Base-by-base conservation (phyloP, 2,797 vertebrate species). In the Phrynocephalus forsythii region DNA sequence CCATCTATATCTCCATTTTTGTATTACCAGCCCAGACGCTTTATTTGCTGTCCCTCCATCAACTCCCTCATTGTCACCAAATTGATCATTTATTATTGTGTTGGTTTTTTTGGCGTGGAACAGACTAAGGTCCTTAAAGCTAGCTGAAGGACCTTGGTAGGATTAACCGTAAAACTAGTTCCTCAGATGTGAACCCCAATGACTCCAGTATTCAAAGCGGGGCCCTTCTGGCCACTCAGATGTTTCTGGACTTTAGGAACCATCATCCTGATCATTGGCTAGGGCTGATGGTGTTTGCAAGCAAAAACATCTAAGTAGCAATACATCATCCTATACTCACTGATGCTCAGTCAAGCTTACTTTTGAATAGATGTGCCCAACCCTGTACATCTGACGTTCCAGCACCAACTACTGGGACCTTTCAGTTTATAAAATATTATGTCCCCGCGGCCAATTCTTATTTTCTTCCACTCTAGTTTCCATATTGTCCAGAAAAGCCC, bases 101-200 rank as follows among this genome's bases (percentile, higher is more conserved):
- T 92, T 92, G 89, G 86, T 82, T 44, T 44, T 92, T 92, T 93
- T 68, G 48, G n/a, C 20, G 0, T 85, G 83, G 78, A 89, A 4
- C 38, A 11, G 11, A 18, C 9, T 66, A 18, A 71, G 63, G 22
- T 3, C 33, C 16, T 1, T 28, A 30, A 44, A 63, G 5, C 3
- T 30, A 22, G 50, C 22, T 20, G 67, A 16, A 52, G 67, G 28
- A 30, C 44, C 18, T 11, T 2, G 10, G 48, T 16, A 13, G 28
- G 22, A 11, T 63, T 7, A 28, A 26, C 33, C 6, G 4, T 5
- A 26, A 13, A 50, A 16, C 30, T 28, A 16, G 13, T 18, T 50
- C 2, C 66, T 82, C 13, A 48, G 7, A n/a, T 3, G 1, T 48
- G 26, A 82, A 24, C 38, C 80, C 63, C n/a, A 44, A 11, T 28